These are phyloP conservation scores for Camelus bactrianus DNA, from an alignment of 2,113 vertebrate species.

Conservation along the genomic window DNA sequence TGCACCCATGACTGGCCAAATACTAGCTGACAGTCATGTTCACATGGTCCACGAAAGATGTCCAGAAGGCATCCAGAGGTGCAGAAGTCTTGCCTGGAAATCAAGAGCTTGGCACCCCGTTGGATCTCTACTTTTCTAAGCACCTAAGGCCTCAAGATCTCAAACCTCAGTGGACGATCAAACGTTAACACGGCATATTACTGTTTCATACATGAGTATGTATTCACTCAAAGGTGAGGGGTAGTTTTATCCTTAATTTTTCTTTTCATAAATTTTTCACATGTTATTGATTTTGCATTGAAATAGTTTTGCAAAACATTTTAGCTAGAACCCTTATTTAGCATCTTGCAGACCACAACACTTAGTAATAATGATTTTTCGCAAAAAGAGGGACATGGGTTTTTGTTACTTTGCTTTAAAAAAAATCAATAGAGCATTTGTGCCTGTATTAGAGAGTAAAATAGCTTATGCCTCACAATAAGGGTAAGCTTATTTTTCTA, in stretches of 20 bases:
- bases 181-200: slow-evolving; percentile 62
- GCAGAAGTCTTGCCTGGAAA: neutral
- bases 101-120: neutral
- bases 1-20: neutral
- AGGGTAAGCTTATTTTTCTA: neutral
- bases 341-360: slow-evolving; percentile 61
- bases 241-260: slow-evolving; percentile 68
- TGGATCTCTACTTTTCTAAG: slow-evolving; percentile 15
- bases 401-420: slow-evolving; percentile 72
- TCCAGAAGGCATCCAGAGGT: neutral
- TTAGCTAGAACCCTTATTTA: slow-evolving; percentile 72
- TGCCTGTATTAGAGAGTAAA: slow-evolving; percentile 70
- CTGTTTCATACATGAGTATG: neutral
- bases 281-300: slow-evolving; percentile 70
- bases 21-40: neutral
- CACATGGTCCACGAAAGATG: neutral
- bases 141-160: neutral
- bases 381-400: slow-evolving; percentile 61
- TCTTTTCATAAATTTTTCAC: slow-evolving; percentile 72
- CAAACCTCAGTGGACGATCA: slow-evolving; percentile 15
- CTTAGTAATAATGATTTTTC: slow-evolving; percentile 68
- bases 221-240: slow-evolving; percentile 37
- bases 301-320: slow-evolving; percentile 74
- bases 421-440: slow-evolving; percentile 72
- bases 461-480: slow-evolving; percentile 60